Evolutionary conservation across 2,797 vertebrate species (phyloP), one percentile per base, ranked within the genome.

Genomic region (Cuculus canorus): DNA sequence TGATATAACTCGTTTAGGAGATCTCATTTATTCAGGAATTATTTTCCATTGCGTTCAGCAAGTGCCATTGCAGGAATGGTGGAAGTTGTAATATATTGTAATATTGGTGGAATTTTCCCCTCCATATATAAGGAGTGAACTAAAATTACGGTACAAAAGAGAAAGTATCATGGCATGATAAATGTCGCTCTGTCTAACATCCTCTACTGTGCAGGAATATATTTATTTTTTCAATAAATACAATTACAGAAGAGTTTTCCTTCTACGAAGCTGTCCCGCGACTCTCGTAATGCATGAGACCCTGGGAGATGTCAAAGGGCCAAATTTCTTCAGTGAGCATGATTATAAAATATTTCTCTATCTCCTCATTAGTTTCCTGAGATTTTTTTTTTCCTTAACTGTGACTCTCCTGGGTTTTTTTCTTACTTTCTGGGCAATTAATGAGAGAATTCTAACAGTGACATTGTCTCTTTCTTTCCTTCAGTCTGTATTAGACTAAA

Each of bases 221-320:
- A 93, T 96, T 93, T 94, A 94, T 93, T 96, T 91, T 93, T 93
- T 86, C 91, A 92, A 95, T 86, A 95, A 93, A 92, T 86, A 90
- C 79, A 91, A 90, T 88, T 94, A 95, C 57, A 93, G 83, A 92
- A 82, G 41, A 86, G 54, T 82, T 92, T 93, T 82, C 82, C 60
- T 64, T 77, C 63, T 33, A 71, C 66, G 75, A 95, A 88, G 70
- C 70, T 95, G 84, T 93, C 75, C 86, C 80, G 92, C 1, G 73
- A 68, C 80, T 95, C 63, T 88, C 47, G 50, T 45, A 85, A 69
- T 47, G 25, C 54, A 71, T 24, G 39, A 95, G 61, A 79, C 32
- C 70, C 10, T 72, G 71, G 57, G 48, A 95, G 63, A 91, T 85
- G 70, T 95, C 89, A 91, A 86, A 92, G 59, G 70, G 75, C 18